Percentiles rank a stretch among this genome's conserved stretches.
These are phyloP conservation scores for Electrona antarctica DNA, from an alignment of 2,113 vertebrate genomes.

Conservation along the genomic window DNA sequence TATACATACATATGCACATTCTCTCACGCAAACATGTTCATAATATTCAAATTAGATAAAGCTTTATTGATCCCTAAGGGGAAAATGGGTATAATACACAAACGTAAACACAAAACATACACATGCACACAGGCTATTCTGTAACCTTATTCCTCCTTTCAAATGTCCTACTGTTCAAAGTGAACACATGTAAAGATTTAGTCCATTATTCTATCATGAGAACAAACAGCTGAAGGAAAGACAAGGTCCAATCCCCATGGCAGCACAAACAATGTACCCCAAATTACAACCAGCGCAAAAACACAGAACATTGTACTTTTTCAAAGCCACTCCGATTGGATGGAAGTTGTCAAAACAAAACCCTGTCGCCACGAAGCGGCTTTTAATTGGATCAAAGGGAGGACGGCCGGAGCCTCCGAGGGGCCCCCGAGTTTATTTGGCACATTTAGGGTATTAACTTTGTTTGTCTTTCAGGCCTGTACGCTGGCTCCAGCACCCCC, in stretches of 20 bases:
- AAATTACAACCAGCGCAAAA: conserved; percentile 70
- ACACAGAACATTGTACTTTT: conserved; percentile 64
- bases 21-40: too few species aligned
- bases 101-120: too few species aligned
- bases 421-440: conserved; percentile 59
- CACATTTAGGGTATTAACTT: conserved; percentile 55
- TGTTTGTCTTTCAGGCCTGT: conserved; percentile 89
- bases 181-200: conserved; percentile 61
- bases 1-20: too few species aligned
- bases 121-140: background rate
- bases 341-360: conserved; percentile 78
- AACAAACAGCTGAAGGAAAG: conserved; percentile 52
- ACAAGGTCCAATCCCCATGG: conserved; percentile 46
- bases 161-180: conserved; percentile 46
- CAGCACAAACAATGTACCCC: conserved; percentile 62
- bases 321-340: conserved; percentile 64
- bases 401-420: conserved; percentile 16
- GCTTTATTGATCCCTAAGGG: too few species aligned
- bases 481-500: conserved; percentile 81
- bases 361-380: conserved; percentile 66
- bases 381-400: conserved; percentile 71
- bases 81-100: too few species aligned
- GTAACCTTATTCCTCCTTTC: conserved; percentile 23
- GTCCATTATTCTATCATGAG: conserved; percentile 53
- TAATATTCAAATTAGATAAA: too few species aligned